phyloP scores from a whole-genome alignment of 2,797 vertebrate genomes.

The Hydrolagus colliei region DNA sequence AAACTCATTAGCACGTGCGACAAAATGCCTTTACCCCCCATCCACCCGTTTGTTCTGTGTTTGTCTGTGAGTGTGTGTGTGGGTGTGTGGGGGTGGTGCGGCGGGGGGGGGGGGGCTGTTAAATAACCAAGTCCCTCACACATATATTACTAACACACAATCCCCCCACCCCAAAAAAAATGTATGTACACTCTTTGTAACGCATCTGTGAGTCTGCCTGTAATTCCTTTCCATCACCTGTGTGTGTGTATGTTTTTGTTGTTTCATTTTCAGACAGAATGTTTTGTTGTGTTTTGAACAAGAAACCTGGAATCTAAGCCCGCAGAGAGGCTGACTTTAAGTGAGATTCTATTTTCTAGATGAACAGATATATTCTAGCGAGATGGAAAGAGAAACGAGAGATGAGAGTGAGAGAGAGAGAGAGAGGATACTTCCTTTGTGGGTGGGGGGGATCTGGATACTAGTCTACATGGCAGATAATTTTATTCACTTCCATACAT shows the following conservation, averaged over 20 bases:
- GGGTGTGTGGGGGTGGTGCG: no score
- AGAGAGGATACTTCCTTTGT: no score
- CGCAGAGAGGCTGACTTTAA: background rate
- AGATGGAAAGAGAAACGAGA: background rate
- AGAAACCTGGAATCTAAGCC: background rate
- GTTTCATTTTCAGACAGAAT: background rate
- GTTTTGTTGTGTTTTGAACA: background rate
- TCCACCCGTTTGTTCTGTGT: no score
- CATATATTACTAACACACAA: no score
- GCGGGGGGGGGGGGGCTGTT: no score
- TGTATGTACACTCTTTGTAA: background rate
- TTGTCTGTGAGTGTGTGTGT: no score
- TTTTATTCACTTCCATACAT: conserved; percentile 32
- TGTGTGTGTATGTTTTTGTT: no score
- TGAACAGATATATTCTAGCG: conserved; percentile 8
- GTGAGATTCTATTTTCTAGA: conserved; percentile 14
- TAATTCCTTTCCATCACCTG: background rate
- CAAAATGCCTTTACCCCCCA: no score
- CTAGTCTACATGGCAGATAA: conserved; percentile 30
- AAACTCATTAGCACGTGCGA: background rate
- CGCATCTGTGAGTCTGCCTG: background rate
- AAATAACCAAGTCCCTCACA: no score
- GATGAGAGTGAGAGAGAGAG: background rate
- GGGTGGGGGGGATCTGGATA: no score
- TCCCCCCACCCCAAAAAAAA: background rate